Evolutionary conservation across 2,888 invertebrate genomes (phyloP).

Genomic region (Lycophotia porphyrea): DNA sequence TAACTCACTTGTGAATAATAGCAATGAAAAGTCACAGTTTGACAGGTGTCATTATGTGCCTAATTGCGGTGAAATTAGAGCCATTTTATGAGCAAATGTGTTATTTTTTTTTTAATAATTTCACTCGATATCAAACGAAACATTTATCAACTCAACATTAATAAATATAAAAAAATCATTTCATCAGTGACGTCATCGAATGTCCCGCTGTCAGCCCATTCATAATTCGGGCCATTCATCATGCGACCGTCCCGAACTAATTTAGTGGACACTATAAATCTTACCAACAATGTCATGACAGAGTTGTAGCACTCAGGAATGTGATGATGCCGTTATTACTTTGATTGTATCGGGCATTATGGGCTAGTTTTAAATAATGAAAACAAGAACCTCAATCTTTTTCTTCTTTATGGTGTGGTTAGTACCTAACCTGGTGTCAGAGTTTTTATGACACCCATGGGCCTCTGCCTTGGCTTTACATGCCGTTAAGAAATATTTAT

Average conservation of each 20-base stretch:
- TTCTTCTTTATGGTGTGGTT: too few species aligned
- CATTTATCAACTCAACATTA: constrained; percentile 19
- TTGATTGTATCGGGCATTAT: constrained; percentile 7
- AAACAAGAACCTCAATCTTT: not conserved
- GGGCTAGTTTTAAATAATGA: constrained; percentile 3
- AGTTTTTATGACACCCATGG: too few species aligned
- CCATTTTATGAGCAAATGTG: too few species aligned
- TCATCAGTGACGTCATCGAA: constrained; percentile 62
- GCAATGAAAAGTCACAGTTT: too few species aligned
- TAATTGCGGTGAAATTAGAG: too few species aligned
- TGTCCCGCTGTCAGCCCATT: constrained; percentile 49
- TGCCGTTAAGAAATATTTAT: too few species aligned
- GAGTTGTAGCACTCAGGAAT: constrained; percentile 66
- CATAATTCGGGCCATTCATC: constrained; percentile 69
- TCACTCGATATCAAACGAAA: not conserved
- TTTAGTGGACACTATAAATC: constrained; percentile 74
- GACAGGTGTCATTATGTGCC: too few species aligned
- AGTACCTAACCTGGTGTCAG: too few species aligned
- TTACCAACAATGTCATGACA: constrained; percentile 63
- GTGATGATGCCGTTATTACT: constrained; percentile 43
- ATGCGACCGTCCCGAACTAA: constrained; percentile 70
- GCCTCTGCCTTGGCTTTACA: too few species aligned
- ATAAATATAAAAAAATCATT: constrained; percentile 61
- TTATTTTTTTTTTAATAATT: not conserved
- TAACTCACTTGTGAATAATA: too few species aligned